Conservation (phyloP, 2,888 invertebrate species). For the Sicus ferrugineus region DNA sequence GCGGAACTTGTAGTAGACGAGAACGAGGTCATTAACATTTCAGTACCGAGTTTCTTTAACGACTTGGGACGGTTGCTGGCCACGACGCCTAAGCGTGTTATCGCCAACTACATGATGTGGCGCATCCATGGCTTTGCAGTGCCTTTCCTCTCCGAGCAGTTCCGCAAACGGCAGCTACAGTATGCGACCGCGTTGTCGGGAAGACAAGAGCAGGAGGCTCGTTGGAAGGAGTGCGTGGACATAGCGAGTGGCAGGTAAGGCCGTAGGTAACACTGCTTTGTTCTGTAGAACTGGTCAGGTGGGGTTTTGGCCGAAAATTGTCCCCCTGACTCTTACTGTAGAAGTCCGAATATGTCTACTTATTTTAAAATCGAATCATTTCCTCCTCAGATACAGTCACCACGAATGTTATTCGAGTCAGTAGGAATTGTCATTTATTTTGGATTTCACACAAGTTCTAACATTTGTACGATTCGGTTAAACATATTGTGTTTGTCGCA, state of each 20-base stretch:
- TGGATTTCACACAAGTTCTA: too few relatives aligned
- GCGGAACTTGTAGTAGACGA: constrained; percentile 70
- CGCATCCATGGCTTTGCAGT: constrained; percentile 83
- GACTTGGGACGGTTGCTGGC: constrained; percentile 73
- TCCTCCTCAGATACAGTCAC: too few relatives aligned
- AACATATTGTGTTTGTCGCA: too few relatives aligned
- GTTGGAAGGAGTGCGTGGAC: constrained; percentile 93
- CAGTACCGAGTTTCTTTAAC: constrained; percentile 83
- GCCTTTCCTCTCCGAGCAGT: constrained; percentile 79
- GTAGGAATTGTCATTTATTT: too few relatives aligned
- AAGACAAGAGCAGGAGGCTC: constrained; percentile 82
- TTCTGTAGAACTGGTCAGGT: too few relatives aligned
- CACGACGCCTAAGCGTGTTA: constrained; percentile 70
- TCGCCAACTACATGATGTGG: constrained; percentile 95
- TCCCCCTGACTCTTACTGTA: too few relatives aligned
- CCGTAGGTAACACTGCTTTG: too few relatives aligned
- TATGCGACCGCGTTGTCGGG: constrained; percentile 85
- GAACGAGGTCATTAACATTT: constrained; percentile 83
- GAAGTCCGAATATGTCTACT: too few relatives aligned
- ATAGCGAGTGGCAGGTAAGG: constrained; percentile 79
- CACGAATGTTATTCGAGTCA: too few relatives aligned
- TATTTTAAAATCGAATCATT: too few relatives aligned
- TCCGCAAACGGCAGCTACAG: constrained; percentile 79
- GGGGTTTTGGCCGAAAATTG: background rate
- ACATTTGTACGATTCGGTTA: too few relatives aligned